Evolutionary conservation across 2,113 vertebrate species (phyloP).

Genomic region (Equus quagga): DNA sequence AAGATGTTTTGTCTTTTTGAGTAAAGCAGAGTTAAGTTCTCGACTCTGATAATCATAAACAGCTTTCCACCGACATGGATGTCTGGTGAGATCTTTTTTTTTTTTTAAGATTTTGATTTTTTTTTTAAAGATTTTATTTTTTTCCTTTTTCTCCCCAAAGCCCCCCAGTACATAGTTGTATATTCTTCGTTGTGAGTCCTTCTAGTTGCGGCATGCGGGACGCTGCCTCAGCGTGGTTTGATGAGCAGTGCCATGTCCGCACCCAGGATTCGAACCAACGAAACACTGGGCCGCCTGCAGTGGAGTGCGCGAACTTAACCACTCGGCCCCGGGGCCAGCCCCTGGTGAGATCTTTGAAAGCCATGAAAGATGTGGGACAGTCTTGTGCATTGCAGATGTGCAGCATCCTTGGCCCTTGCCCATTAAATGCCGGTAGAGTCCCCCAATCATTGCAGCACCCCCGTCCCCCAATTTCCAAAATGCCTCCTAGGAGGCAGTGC

Average conservation of each 20-base stretch:
- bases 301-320: too few species aligned
- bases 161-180: too few species aligned
- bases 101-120: too few species aligned
- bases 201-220: too few species aligned
- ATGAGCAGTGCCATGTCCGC: too few species aligned
- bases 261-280: too few species aligned
- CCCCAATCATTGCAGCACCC: not conserved
- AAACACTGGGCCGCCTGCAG: too few species aligned
- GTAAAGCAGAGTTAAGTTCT: conserved; percentile 41
- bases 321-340: too few species aligned
- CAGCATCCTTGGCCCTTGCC: not conserved
- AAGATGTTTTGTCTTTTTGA: conserved; percentile 30
- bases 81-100: not conserved
- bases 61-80: not conserved
- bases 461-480: not conserved
- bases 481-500: not conserved
- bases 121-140: too few species aligned
- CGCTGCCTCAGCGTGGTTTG: too few species aligned
- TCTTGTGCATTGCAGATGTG: not conserved
- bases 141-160: too few species aligned
- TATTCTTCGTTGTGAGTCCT: too few species aligned
- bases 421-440: not conserved
- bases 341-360: not conserved
- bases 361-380: not conserved
- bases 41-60: not conserved